phyloP scores from a whole-genome alignment of 2,113 vertebrate genomes.

The Stomatorhinus ivindoensis region DNA sequence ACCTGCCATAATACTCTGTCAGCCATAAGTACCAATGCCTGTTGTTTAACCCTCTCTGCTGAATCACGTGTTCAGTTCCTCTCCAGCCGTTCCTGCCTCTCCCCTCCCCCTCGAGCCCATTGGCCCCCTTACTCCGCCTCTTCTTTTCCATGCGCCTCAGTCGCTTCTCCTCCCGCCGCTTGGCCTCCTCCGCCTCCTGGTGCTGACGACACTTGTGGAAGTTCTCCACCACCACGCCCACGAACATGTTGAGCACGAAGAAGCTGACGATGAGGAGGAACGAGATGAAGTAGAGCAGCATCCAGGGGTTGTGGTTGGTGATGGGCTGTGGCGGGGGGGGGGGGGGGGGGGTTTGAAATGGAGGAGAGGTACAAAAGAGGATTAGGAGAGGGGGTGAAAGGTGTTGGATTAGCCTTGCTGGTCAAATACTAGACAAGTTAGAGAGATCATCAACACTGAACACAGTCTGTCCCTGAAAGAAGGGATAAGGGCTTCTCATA shows the following conservation, averaged over 20 bases:
- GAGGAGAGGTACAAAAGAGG: constrained; percentile 42
- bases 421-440: not conserved
- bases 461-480: not conserved
- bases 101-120: not conserved
- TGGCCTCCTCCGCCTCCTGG: constrained; percentile 93
- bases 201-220: constrained; percentile 97
- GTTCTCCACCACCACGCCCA: constrained; percentile 95
- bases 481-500: not conserved
- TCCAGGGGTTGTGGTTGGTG: constrained; percentile 97
- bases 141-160: constrained; percentile 88
- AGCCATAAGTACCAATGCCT: not conserved
- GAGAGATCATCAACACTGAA: not conserved
- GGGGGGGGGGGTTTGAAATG: constrained; percentile 16
- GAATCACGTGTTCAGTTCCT: not conserved
- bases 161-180: constrained; percentile 84
- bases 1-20: not conserved
- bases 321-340: constrained; percentile 73
- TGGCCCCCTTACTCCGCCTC: constrained; percentile 77
- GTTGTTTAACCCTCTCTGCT: not conserved
- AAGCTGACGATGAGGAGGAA: constrained; percentile 99
- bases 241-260: constrained; percentile 98
- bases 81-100: not conserved
- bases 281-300: constrained; percentile 97
- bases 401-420: not conserved
- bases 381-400: not conserved